Conservation (phyloP, 2,888 invertebrate genomes). For the Erannis defoliaria region DNA sequence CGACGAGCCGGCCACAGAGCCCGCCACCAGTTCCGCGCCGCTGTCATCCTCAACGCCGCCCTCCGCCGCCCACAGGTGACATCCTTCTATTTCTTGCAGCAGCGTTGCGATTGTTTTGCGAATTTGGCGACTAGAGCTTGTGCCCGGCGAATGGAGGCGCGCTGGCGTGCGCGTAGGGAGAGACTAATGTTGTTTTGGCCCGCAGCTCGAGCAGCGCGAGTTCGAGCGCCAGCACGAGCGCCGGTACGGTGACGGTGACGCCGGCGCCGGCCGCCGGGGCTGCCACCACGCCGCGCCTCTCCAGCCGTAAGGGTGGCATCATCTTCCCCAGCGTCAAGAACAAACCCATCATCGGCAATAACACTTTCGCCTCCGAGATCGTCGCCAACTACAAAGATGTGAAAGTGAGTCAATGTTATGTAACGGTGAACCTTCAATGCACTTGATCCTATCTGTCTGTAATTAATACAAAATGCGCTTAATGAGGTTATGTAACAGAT, state of each 20-base stretch:
- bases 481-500: not conserved
- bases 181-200: constrained; percentile 76
- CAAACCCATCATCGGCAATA: constrained; percentile 94
- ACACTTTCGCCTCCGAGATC: constrained; percentile 92
- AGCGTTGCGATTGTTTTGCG: constrained; percentile 56
- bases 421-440: constrained; percentile 31
- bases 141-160: constrained; percentile 27
- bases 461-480: constrained; percentile 11
- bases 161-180: constrained; percentile 49
- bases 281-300: constrained; percentile 76
- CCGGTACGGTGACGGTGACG: constrained; percentile 73
- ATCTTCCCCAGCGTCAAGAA: constrained; percentile 97
- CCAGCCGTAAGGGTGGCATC: constrained; percentile 91
- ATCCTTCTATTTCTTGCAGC: constrained; percentile 61
- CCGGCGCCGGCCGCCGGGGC: constrained; percentile 62
- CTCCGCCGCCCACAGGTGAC: constrained; percentile 75
- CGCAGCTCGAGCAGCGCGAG: constrained; percentile 80
- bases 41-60: constrained; percentile 66
- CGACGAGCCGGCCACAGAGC: constrained; percentile 74
- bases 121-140: constrained; percentile 45
- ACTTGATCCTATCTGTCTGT: constrained; percentile 3
- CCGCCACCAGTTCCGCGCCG: constrained; percentile 68
- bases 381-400: constrained; percentile 92
- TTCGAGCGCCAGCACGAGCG: constrained; percentile 53
- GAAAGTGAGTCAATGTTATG: constrained; percentile 88